A percentile compares a stretch with the other conserved stretches of the same genome.
These are phyloP conservation scores for Amiota mariae DNA, from an alignment of 2,888 invertebrate species.

Conservation along the genomic window DNA sequence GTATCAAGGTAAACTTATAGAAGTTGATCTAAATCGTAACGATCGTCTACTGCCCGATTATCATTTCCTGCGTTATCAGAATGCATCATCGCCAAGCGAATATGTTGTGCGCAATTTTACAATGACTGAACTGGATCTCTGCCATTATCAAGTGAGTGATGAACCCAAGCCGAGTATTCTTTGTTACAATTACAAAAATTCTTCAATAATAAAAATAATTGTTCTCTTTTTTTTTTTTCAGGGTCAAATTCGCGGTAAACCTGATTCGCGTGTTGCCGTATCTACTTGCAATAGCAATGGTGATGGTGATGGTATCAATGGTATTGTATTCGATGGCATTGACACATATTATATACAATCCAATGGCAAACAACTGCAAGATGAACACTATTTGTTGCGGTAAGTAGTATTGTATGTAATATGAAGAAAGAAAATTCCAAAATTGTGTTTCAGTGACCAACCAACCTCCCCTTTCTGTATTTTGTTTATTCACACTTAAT, in stretches of 20 bases:
- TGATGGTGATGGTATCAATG: slow-evolving; percentile 76
- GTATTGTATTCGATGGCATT: slow-evolving; percentile 85
- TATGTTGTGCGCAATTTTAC: slow-evolving; percentile 69
- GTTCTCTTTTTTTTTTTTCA: slow-evolving; percentile 44
- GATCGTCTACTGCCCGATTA: slow-evolving; percentile 70
- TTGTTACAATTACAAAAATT: slow-evolving; percentile 5
- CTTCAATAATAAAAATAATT: not conserved
- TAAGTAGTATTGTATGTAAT: slow-evolving; percentile 49
- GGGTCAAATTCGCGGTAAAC: slow-evolving; percentile 81
- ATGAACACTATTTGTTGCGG: slow-evolving; percentile 72
- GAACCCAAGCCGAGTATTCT: not conserved
- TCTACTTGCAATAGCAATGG: slow-evolving; percentile 81
- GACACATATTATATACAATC: slow-evolving; percentile 82
- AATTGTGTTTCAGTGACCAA: not conserved
- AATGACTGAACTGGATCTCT: slow-evolving; percentile 73
- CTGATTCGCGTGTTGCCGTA: slow-evolving; percentile 86
- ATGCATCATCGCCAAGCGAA: slow-evolving; percentile 52
- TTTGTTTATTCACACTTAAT: not conserved
- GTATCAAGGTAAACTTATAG: slow-evolving; percentile 76
- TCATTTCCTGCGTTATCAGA: slow-evolving; percentile 73
- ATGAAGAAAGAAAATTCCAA: slow-evolving; percentile 50
- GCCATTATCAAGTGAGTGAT: slow-evolving; percentile 72
- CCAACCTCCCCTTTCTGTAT: not conserved
- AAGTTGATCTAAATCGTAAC: slow-evolving; percentile 70
- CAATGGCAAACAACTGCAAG: slow-evolving; percentile 64